Conservation (phyloP, 2,888 invertebrate species). For the Melanophora roralis region DNA sequence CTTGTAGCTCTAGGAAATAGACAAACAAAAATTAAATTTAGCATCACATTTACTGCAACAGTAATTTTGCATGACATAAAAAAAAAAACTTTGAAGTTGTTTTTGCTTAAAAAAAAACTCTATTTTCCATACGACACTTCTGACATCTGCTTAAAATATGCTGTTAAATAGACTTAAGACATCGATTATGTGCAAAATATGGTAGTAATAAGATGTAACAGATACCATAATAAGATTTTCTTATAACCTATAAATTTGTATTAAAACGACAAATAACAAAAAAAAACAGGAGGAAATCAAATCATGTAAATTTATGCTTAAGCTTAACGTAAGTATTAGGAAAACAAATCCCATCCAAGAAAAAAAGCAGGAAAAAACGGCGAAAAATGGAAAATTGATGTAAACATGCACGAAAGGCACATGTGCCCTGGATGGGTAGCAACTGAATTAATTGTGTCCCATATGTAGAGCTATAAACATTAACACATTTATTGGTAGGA, state of each 20-base stretch:
- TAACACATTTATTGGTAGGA: slow-evolving; percentile 22
- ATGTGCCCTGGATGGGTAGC: slow-evolving; percentile 17
- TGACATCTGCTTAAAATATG: slow-evolving; percentile 15
- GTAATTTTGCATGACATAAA: neutral
- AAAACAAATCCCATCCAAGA: slow-evolving; percentile 46
- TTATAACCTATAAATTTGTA: slow-evolving; percentile 58
- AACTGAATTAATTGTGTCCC: slow-evolving; percentile 59
- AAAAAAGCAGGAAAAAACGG: neutral
- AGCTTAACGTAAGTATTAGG: slow-evolving; percentile 63
- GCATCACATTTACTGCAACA: neutral
- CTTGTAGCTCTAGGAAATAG: slow-evolving; percentile 44
- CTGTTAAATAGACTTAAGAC: slow-evolving; percentile 22
- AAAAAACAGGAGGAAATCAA: too few species aligned
- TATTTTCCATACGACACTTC: neutral
- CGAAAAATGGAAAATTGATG: slow-evolving; percentile 31
- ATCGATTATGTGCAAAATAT: neutral
- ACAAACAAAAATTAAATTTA: slow-evolving; percentile 45
- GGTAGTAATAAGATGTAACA: neutral
- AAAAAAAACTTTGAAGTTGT: neutral
- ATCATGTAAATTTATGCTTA: slow-evolving; percentile 63
- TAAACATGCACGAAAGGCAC: slow-evolving; percentile 40
- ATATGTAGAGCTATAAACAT: slow-evolving; percentile 50
- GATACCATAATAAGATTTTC: slow-evolving; percentile 45
- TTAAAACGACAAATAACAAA: slow-evolving; percentile 39
- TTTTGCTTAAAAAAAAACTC: neutral